A percentile compares a stretch with the other conserved stretches of the same genome.
phyloP scores from a whole-genome alignment of 2,888 invertebrate species.

The Pyrochroa serraticornis region DNA sequence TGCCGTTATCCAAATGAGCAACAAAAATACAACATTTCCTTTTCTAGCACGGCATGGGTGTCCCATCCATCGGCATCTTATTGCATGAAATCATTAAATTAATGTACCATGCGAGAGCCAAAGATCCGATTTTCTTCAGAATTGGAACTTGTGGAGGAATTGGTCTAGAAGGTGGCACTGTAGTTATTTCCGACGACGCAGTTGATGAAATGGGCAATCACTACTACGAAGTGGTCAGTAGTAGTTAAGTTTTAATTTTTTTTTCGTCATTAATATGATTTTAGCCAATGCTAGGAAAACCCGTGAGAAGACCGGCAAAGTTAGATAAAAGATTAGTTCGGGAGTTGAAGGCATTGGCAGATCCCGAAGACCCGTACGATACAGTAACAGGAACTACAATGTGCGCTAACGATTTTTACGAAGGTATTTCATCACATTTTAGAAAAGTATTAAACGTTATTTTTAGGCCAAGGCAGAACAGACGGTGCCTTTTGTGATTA shows the following conservation, averaged over 20 bases:
- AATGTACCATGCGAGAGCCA: conserved; percentile 89
- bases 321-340: conserved; percentile 80
- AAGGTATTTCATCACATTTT: conserved; percentile 65
- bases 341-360: conserved; percentile 78
- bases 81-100: conserved; percentile 96
- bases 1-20: conserved; percentile 41
- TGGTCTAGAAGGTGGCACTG: conserved; percentile 90
- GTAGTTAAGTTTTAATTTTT: background rate
- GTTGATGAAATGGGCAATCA: conserved; percentile 86
- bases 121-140: conserved; percentile 90
- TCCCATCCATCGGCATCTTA: conserved; percentile 93
- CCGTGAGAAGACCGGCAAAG: conserved; percentile 79
- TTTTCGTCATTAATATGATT: conserved; percentile 35
- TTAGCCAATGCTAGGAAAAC: conserved; percentile 85
- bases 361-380: conserved; percentile 82
- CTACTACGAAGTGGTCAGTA: conserved; percentile 80
- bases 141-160: conserved; percentile 94
- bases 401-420: conserved; percentile 98
- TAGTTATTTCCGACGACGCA: conserved; percentile 91
- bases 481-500: conserved; percentile 98
- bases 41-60: conserved; percentile 95
- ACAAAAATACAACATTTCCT: background rate
- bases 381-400: conserved; percentile 91
- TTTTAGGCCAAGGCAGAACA: conserved; percentile 85
- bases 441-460: conserved; percentile 11